Evolutionary conservation across 2,888 invertebrate species (phyloP), one percentile per base, ranked within the genome.

Genomic region (Malthinus flaveolus): DNA sequence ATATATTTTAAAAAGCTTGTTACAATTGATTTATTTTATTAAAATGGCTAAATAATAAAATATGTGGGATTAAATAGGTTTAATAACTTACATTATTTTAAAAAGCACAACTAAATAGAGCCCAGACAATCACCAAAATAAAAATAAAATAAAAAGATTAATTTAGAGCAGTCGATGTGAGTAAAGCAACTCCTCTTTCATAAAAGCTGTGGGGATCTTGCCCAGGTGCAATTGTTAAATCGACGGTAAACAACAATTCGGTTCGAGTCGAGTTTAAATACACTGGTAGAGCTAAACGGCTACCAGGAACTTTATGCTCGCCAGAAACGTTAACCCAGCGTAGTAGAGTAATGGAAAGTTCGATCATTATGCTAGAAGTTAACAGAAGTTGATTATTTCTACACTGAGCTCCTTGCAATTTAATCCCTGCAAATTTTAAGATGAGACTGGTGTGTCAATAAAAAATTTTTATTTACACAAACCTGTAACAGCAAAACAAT

Each of bases 181-280:
- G 87, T 42, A 99, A 85, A 47, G 98, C 98, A 15, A 99, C 98
- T 67, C 99, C 99, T 51, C 99, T 85, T 80, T 99, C 97, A 81
- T 97, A 98, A 85, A 99, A 98, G 78, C 94, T 95, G 78, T 95
- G 95, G 52, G 90, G 91, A 74, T 95, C 95, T 76, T 95, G 93
- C 34, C 91, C 92, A 46, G 93, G 87, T 47, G 93, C 93, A 51
- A 96, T 90, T 69, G 93, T 91, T 77, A 99, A 86, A 71, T 97
- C 94, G 56, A 99, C 90, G 0, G 97, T 97, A 81, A 98, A 98
- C 64, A 99, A 83, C 58, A 97, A 84, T 78, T 97, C 97, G 1
- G 93, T 90, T 67, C 97, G 88, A 9, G 95, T 97, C 62, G 96
- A 93, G 82, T 99, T 99, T 74, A 99, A 83, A 81, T 99, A 99